These are phyloP conservation scores for Origma solitaria DNA, from an alignment of 2,113 vertebrate species.

Conservation along the genomic window DNA sequence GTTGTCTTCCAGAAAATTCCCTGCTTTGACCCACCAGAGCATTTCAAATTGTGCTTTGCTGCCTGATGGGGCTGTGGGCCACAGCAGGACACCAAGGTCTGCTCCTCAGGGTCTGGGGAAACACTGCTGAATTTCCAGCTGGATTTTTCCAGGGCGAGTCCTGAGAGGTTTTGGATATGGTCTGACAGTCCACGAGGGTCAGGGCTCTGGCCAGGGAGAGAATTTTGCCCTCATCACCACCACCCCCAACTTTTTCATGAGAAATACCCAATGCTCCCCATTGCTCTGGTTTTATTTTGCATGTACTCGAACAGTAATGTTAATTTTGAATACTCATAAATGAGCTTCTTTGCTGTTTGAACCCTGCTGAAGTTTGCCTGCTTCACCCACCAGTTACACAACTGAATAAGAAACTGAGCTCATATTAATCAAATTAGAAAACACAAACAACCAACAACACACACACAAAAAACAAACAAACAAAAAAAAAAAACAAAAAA, in stretches of 20 bases:
- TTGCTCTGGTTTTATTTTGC: background rate
- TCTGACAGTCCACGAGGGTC: background rate
- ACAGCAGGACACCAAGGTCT: fast-evolving
- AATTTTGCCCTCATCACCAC: background rate
- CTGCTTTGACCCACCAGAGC: background rate
- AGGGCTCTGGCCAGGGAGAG: fast-evolving
- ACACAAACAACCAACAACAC: background rate
- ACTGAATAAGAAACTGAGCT: background rate
- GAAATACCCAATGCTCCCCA: background rate
- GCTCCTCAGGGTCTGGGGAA: fast-evolving
- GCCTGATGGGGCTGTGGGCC: background rate
- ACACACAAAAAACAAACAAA: no score
- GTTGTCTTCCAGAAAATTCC: fast-evolving
- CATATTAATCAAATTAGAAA: background rate
- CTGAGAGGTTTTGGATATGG: background rate
- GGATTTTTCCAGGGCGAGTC: background rate
- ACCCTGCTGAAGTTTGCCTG: background rate
- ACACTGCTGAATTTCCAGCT: background rate
- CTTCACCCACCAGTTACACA: background rate
- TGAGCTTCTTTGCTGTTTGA: background rate
- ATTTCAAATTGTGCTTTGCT: background rate
- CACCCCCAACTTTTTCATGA: background rate
- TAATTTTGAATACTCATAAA: background rate
- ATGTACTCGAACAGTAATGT: fast-evolving
- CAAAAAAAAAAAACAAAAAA: no score